These are phyloP conservation scores for Strix uralensis DNA, from an alignment of 2,113 vertebrate species.

Conservation along the genomic window DNA sequence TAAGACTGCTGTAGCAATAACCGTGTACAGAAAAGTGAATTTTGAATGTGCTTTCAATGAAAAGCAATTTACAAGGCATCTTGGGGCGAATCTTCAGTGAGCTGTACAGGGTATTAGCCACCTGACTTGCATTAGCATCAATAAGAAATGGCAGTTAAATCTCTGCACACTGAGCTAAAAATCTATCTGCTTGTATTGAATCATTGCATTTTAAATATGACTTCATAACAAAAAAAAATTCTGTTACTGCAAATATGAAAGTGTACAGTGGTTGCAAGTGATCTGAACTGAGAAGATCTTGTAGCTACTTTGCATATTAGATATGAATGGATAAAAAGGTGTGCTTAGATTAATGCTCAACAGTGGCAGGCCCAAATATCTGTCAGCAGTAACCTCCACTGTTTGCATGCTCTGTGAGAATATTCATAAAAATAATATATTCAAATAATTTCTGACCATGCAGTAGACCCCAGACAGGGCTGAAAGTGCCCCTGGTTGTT, in stretches of 20 bases:
- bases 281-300: background rate
- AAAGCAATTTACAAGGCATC: conserved; percentile 44
- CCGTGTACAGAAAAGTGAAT: conserved; percentile 16
- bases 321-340: background rate
- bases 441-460: background rate
- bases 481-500: background rate
- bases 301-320: background rate
- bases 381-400: background rate
- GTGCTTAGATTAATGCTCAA: background rate
- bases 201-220: background rate
- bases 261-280: background rate
- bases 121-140: conserved; percentile 18
- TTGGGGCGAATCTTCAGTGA: conserved; percentile 23
- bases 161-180: background rate
- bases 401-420: background rate
- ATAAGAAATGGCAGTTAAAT: background rate
- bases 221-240: background rate
- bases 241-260: background rate
- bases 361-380: background rate
- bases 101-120: conserved; percentile 20
- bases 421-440: background rate
- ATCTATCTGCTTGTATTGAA: background rate
- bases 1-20: background rate
- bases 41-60: conserved; percentile 41
- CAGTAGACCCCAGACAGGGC: background rate